These are phyloP conservation scores for Meloe dianella DNA, from an alignment of 2,888 invertebrate genomes.

Conservation along the genomic window DNA sequence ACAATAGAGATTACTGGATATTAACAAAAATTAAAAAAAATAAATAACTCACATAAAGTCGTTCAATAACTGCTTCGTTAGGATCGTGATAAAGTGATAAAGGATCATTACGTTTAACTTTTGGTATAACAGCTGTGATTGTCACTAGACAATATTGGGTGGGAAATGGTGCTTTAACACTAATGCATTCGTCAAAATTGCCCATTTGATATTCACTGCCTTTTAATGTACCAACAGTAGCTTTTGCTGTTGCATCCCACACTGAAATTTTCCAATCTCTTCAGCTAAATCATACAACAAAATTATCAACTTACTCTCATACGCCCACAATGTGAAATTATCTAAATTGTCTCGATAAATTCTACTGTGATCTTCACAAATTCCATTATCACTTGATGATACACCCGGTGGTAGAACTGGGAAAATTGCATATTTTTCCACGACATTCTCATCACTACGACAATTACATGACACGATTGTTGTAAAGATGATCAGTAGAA, in stretches of 20 bases:
- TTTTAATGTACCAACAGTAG: constrained; percentile 63
- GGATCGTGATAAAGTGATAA: constrained; percentile 46
- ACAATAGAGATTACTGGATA: no score
- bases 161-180: constrained; percentile 51
- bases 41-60: constrained; percentile 51
- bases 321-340: constrained; percentile 66
- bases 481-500: background rate
- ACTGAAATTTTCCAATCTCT: constrained; percentile 54
- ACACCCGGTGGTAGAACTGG: constrained; percentile 45
- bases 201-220: constrained; percentile 67
- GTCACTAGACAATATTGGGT: constrained; percentile 55
- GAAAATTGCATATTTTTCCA: constrained; percentile 35
- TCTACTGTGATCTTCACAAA: constrained; percentile 47
- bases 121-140: constrained; percentile 44
- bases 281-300: background rate
- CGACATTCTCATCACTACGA: background rate
- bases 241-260: constrained; percentile 67
- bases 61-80: constrained; percentile 47
- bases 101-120: constrained; percentile 44
- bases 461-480: background rate
- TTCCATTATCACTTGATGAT: constrained; percentile 41
- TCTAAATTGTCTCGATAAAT: constrained; percentile 54
- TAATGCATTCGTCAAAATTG: constrained; percentile 66
- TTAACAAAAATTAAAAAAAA: background rate
- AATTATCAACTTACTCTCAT: constrained; percentile 62